These are phyloP conservation scores for Amiota communis DNA, from an alignment of 2,888 invertebrate genomes.

Conservation along the genomic window DNA sequence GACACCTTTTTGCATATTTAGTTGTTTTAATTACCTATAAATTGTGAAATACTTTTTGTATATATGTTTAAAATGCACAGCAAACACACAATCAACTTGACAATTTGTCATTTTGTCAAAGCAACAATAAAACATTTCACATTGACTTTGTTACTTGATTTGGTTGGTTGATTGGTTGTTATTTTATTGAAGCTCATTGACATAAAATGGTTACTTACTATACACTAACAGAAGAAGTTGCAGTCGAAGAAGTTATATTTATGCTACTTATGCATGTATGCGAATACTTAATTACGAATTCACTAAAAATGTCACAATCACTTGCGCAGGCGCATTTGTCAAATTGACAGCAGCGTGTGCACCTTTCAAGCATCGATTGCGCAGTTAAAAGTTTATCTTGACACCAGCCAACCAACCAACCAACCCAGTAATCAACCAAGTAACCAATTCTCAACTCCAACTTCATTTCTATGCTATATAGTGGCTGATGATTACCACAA, in stretches of 20 bases:
- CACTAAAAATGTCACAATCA: slow-evolving; percentile 68
- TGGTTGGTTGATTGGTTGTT: slow-evolving; percentile 16
- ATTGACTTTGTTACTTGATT: slow-evolving; percentile 24
- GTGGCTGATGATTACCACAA: slow-evolving; percentile 7
- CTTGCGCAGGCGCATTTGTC: slow-evolving; percentile 61
- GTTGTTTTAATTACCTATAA: slow-evolving; percentile 59
- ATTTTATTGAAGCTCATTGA: too few relatives aligned
- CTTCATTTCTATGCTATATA: not conserved
- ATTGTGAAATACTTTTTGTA: not conserved
- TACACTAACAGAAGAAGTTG: too few relatives aligned
- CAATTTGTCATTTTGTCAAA: slow-evolving; percentile 61
- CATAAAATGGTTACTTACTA: too few relatives aligned
- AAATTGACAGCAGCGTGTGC: slow-evolving; percentile 57
- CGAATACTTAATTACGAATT: slow-evolving; percentile 65
- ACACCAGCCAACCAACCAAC: slow-evolving; percentile 36
- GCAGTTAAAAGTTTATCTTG: slow-evolving; percentile 57
- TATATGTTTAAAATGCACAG: slow-evolving; percentile 20
- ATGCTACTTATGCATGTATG: slow-evolving; percentile 64
- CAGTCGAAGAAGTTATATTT: slow-evolving; percentile 38
- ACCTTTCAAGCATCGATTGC: slow-evolving; percentile 47
- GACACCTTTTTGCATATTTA: not conserved
- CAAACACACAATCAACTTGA: slow-evolving; percentile 38
- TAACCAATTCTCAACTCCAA: not conserved
- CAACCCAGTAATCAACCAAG: not conserved
- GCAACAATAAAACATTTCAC: slow-evolving; percentile 19